phyloP scores from a whole-genome alignment of 2,888 invertebrate species.

The Oxytorus armatus region DNA sequence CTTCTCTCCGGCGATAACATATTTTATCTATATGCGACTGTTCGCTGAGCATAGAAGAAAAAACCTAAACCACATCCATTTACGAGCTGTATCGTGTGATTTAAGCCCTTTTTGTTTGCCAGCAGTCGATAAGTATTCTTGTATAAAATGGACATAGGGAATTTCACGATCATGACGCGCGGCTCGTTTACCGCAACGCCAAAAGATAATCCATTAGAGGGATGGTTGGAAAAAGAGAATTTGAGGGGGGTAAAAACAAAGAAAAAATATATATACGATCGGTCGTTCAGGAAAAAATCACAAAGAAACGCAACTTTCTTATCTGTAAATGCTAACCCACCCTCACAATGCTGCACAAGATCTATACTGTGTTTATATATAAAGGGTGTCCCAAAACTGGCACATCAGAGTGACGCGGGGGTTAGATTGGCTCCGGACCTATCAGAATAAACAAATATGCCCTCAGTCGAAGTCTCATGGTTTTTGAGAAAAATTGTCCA shows the following conservation, averaged over 20 bases:
- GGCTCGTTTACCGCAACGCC: neutral
- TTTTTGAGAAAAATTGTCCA: neutral
- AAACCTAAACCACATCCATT: too few relatives aligned
- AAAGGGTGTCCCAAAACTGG: too few relatives aligned
- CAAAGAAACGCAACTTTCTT: conserved; percentile 41
- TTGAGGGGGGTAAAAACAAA: neutral
- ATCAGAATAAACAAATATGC: too few relatives aligned
- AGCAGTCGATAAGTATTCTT: conserved; percentile 20
- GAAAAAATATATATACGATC: neutral
- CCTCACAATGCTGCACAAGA: neutral
- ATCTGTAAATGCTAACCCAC: conserved; percentile 38
- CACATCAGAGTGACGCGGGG: too few relatives aligned
- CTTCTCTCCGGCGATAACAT: neutral
- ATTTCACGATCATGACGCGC: conserved; percentile 41
- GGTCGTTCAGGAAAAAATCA: conserved; percentile 26
- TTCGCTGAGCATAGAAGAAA: too few relatives aligned
- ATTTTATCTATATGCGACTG: conserved; percentile 34
- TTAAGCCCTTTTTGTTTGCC: too few relatives aligned
- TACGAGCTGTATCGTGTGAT: too few relatives aligned
- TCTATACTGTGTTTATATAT: conserved; percentile 5
- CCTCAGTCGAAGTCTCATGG: too few relatives aligned
- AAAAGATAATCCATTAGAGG: conserved; percentile 44
- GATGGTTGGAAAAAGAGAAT: neutral
- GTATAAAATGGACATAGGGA: conserved; percentile 26
- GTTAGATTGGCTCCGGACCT: too few relatives aligned